Conservation (phyloP, 1,140 invertebrate species). For the Pentalonia nigronervosa region DNA sequence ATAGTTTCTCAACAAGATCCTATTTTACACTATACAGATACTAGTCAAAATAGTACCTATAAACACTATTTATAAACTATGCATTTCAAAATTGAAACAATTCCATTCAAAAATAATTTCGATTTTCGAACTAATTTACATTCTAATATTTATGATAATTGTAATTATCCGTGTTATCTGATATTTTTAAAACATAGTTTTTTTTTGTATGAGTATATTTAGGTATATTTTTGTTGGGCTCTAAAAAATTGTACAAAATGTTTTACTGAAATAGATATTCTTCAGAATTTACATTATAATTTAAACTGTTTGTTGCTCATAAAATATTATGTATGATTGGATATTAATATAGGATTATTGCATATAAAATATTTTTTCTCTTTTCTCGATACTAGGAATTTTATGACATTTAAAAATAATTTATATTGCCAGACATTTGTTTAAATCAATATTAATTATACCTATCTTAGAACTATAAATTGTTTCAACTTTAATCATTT, state of each 20-base stretch:
- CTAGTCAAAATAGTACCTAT: background rate
- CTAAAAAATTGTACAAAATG: background rate
- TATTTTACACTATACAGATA: background rate
- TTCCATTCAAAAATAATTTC: background rate
- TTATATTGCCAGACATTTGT: background rate
- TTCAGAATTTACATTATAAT: background rate
- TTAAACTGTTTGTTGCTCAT: background rate
- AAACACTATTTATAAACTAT: background rate
- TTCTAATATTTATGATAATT: background rate
- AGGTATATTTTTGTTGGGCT: background rate
- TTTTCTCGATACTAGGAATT: background rate
- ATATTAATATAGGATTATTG: background rate
- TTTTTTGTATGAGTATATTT: too few relatives aligned
- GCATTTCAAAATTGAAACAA: background rate
- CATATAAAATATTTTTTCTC: background rate
- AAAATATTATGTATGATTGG: conserved; percentile 8
- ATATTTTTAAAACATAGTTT: background rate
- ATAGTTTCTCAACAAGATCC: background rate
- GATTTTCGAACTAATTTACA: background rate
- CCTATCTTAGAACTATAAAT: background rate
- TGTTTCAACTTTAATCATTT: background rate
- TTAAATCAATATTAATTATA: background rate
- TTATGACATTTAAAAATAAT: background rate
- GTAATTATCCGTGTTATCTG: background rate
- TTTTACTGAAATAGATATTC: background rate